These are phyloP conservation scores for Callipepla californica DNA, from an alignment of 2,113 vertebrate genomes.

Conservation along the genomic window DNA sequence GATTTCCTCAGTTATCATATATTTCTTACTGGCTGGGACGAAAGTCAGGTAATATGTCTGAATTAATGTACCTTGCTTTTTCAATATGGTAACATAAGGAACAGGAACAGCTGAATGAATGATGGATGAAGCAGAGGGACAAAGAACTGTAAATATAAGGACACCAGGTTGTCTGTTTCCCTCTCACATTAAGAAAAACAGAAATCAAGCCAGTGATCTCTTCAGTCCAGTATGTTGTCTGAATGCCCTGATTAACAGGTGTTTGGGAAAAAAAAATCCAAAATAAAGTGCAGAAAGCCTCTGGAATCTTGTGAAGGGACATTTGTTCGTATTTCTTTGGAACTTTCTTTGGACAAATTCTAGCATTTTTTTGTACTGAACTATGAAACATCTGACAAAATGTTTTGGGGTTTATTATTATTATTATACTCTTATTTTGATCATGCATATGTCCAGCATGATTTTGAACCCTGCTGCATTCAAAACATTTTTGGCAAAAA, in stretches of 20 bases:
- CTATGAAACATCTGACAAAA: not conserved
- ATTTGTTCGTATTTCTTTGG: not conserved
- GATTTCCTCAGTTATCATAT: slow-evolving; percentile 83
- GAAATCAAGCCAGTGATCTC: not conserved
- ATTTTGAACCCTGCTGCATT: not conserved
- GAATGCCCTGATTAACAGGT: not conserved
- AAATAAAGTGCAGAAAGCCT: not conserved
- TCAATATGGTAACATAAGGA: slow-evolving; percentile 41
- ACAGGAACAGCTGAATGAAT: slow-evolving; percentile 47
- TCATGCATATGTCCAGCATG: not conserved
- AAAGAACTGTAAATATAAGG: slow-evolving; percentile 43
- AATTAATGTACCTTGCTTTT: slow-evolving; percentile 70
- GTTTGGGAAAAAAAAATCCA: not conserved
- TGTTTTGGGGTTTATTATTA: not conserved
- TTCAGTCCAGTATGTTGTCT: not conserved
- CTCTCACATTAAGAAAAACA: slow-evolving; percentile 7
- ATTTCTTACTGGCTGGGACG: slow-evolving; percentile 85
- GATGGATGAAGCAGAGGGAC: slow-evolving; percentile 36
- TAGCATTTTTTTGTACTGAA: not conserved
- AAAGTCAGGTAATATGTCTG: slow-evolving; percentile 80
- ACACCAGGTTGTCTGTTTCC: not conserved
- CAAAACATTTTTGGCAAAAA: not conserved
- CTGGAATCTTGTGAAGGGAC: not conserved
- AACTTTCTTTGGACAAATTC: not conserved
- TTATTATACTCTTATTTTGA: not conserved